A percentile compares a stretch with the other conserved stretches of the same genome.
These are phyloP conservation scores for Temnothorax curvispinosus DNA, from an alignment of 1,140 invertebrate genomes.

Conservation along the genomic window DNA sequence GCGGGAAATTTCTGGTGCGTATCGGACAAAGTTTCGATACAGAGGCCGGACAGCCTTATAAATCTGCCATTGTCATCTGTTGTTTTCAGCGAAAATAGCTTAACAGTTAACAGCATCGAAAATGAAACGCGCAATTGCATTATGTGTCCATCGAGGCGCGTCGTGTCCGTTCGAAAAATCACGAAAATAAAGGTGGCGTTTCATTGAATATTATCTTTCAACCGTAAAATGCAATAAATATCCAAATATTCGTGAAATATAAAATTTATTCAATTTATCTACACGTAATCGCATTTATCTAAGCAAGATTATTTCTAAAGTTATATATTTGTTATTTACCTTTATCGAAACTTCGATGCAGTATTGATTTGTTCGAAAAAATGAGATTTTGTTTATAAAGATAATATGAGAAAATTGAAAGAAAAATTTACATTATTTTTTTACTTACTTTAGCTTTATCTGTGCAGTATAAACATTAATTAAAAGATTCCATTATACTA, in stretches of 20 bases:
- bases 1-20: background rate
- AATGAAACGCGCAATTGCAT: conserved; percentile 37
- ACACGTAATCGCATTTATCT: background rate
- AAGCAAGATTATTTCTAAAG: background rate
- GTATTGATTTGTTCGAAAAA: background rate
- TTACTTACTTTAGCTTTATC: background rate
- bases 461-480: background rate
- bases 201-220: background rate
- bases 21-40: conserved; percentile 13
- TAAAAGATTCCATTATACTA: conserved; percentile 31
- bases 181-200: background rate
- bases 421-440: background rate
- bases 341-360: background rate
- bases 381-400: background rate
- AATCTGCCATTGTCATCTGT: conserved; percentile 13
- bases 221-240: background rate
- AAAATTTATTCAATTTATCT: conserved; percentile 20
- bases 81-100: background rate
- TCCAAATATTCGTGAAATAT: background rate
- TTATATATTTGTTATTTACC: background rate
- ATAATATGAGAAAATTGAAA: background rate
- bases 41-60: background rate
- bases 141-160: background rate
- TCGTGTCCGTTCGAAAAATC: conserved; percentile 14
- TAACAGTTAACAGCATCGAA: conserved; percentile 23